Base-by-base conservation (phyloP, 1,140 invertebrate species). In the Tyrophagus putrescentiae region DNA sequence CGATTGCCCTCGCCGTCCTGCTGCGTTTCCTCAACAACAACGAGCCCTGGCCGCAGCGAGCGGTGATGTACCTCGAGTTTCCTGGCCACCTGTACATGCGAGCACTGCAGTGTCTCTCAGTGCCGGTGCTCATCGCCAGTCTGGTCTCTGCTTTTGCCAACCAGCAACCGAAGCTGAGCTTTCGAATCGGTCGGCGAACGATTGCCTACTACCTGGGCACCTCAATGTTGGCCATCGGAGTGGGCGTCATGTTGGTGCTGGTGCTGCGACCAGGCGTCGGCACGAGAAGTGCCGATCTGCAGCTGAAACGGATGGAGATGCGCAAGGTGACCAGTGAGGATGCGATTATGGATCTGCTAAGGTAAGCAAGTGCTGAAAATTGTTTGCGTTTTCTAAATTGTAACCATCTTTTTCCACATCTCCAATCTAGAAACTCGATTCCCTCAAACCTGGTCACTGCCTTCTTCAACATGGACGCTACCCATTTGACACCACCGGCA, bases 321-420 rank as follows among this genome's bases (percentile, higher is more conserved):
- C 70, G 72, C 44, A 69, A 71, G 64, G 81, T 87, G 9, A 80
- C 87, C 42, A 91, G 91, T 1, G 76, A 83, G 1, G 93, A 97
- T 70, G 92, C 91, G 4, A 75, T 97, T 23, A 77, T 97, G 68
- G 93, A 97, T 78, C 78, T 97, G 65, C 76, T 94, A 75, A 89
- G 88, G 72, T 94, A 93, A 68, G 78, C 94, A 67, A 92, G 94
- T 68, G 13, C 83, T 87, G 45, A 95, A 94, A 75, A 77, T 94
- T 32, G 78, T 89, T 36, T 82, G 73, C 86, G 89, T 0, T 82
- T 83, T 54, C 77, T 86, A 58, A 73, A 75, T 18, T 82, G 86
- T 71, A n/a, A 16, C 23, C 25, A 16, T 3, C 50, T 33, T 60
- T 56, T 45, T 11, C 21, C 33, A 16, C n/a, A n/a, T n/a, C n/a